phyloP scores from a whole-genome alignment of 2,113 vertebrate genomes.

The Sylvia atricapilla region DNA sequence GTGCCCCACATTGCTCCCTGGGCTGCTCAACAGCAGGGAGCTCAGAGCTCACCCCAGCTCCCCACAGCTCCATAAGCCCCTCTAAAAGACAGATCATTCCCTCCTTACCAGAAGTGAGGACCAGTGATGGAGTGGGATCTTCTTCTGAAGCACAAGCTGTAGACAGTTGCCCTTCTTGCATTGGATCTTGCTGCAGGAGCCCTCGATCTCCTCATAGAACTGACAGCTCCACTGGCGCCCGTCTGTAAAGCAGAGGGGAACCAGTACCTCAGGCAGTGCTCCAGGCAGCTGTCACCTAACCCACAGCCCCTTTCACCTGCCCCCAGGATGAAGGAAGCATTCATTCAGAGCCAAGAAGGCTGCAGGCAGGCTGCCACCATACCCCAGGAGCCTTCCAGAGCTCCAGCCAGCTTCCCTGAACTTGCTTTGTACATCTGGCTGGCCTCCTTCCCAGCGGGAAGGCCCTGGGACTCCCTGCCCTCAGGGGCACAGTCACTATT shows the following conservation, averaged over 20 bases:
- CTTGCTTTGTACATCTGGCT: conserved; percentile 52
- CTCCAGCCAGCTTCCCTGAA: neutral
- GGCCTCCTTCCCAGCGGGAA: conserved; percentile 31
- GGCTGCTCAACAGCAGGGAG: neutral
- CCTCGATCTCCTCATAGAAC: conserved; percentile 91
- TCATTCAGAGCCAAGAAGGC: conserved; percentile 1
- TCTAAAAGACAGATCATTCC: neutral
- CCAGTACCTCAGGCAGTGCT: neutral
- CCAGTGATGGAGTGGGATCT: conserved; percentile 93
- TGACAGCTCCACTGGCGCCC: conserved; percentile 92
- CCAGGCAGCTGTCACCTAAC: neutral
- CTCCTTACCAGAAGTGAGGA: conserved; percentile 84
- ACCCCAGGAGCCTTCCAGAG: neutral
- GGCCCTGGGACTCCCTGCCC: neutral
- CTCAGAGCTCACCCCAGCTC: neutral
- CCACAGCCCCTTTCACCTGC: neutral
- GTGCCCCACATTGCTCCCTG: neutral
- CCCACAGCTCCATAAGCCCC: neutral
- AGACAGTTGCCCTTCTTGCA: conserved; percentile 88
- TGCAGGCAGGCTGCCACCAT: neutral
- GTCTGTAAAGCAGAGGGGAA: conserved; percentile 68
- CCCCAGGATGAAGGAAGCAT: neutral
- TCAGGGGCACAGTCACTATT: neutral
- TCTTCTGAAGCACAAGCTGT: conserved; percentile 90
- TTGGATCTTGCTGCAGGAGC: conserved; percentile 89